Conservation (phyloP, 1,140 invertebrate species). For the Heterodera carotae region DNA sequence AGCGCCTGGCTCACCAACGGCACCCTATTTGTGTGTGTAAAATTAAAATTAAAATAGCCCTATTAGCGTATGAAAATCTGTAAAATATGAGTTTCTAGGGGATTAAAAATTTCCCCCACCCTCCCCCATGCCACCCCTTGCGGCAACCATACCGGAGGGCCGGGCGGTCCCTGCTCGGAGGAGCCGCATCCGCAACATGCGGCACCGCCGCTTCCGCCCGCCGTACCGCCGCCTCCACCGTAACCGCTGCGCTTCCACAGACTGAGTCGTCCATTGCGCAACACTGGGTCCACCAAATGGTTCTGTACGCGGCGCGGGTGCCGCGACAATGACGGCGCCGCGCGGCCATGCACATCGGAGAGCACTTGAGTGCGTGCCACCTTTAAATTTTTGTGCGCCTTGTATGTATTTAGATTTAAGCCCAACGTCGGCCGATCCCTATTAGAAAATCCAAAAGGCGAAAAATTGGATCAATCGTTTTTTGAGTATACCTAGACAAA, state of each 20-base stretch:
- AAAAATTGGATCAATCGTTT: background rate
- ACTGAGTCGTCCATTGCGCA: background rate
- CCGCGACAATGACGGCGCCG: too few relatives aligned
- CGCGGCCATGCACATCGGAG: conserved; percentile 18
- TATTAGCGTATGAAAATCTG: background rate
- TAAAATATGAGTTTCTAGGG: background rate
- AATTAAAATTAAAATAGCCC: too few relatives aligned
- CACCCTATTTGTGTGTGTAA: background rate
- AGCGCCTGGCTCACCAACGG: background rate
- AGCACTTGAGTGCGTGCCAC: conserved; percentile 32
- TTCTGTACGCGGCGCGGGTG: background rate
- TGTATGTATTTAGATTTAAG: background rate
- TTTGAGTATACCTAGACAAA: background rate
- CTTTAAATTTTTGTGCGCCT: conserved; percentile 2
- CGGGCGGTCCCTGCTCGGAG: conserved; percentile 43
- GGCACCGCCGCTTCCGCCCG: conserved; percentile 8
- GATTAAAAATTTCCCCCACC: too few relatives aligned
- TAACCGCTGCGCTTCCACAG: conserved; percentile 7
- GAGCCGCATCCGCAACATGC: conserved; percentile 48
- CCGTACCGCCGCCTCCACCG: background rate
- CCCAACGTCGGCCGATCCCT: too few relatives aligned
- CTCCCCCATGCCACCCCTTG: too few relatives aligned
- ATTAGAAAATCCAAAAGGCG: too few relatives aligned
- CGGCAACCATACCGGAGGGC: conserved; percentile 3
- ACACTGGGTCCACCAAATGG: conserved; percentile 13